Evolutionary conservation across 2,888 invertebrate species (phyloP).

Genomic region (Gymnosoma rotundatum): DNA sequence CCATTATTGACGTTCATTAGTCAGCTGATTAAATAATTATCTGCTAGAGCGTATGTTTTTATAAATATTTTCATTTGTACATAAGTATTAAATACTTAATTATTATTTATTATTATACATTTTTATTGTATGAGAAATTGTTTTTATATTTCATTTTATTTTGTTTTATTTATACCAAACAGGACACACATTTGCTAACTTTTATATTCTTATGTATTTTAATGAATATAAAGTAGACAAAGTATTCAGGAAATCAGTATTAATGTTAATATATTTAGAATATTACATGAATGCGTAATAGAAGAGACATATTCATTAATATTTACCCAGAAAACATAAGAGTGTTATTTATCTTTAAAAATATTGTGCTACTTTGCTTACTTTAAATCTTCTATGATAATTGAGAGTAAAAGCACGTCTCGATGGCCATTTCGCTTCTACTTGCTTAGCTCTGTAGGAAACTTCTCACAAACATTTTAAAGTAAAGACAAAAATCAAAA

Average conservation of each 20-base stretch:
- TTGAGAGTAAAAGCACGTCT: too few species aligned
- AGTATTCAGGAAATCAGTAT: constrained; percentile 1
- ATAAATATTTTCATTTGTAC: not conserved
- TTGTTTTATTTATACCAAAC: constrained; percentile 3
- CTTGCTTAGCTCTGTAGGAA: too few species aligned
- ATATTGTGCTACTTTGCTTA: too few species aligned
- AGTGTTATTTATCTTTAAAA: too few species aligned
- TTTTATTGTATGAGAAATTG: not conserved
- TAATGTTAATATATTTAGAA: too few species aligned
- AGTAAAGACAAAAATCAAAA: too few species aligned
- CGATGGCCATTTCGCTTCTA: too few species aligned
- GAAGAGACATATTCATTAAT: not conserved
- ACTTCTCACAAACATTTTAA: too few species aligned
- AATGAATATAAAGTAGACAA: constrained; percentile 1
- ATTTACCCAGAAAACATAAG: not conserved
- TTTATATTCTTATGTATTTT: not conserved
- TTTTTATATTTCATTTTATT: not conserved
- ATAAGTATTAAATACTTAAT: constrained; percentile 35
- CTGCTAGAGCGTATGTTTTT: constrained; percentile 13
- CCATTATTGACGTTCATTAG: constrained; percentile 68
- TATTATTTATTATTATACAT: not conserved
- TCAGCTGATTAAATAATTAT: constrained; percentile 68
- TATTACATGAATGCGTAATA: not conserved
- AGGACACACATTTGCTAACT: not conserved
- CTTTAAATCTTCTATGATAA: too few species aligned